Evolutionary conservation across 2,113 vertebrate genomes (phyloP), one percentile per base, ranked within the genome.

Genomic region (Ictidomys tridecemlineatus): DNA sequence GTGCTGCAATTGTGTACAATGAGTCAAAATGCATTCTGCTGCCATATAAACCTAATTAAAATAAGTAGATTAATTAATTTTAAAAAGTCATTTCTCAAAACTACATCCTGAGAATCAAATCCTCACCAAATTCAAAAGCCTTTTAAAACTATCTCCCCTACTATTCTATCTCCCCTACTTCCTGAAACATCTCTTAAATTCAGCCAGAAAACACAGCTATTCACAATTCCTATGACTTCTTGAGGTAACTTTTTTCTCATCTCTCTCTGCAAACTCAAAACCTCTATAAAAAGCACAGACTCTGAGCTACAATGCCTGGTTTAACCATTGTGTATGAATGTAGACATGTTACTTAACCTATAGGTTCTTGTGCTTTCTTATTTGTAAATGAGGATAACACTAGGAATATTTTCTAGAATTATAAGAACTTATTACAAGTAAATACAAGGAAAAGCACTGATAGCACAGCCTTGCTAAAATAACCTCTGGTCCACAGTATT

Each of bases 81-180:
- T 45, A 51, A 73, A 69, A 97, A 93, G 65, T 84, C 9, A 94
- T n/a, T 92, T 96, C 85, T 94, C 30, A 94, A 94, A 88, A 69
- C 32, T 53, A 34, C 83, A 74, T 45, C 67, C 84, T 90, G 12
- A 9, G 37, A 95, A 74, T 84, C 65, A 84, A 87, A 82, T 70
- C 70, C 56, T 90, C 18, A 88, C 11, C 51, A 95, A 88, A 92
- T 88, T 85, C 45, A 34, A 87, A 89, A 37, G 48, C 34, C 4
- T 61, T 90, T 73, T 39, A 16, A 56, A 92, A 88, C 53, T 94
- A 45, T 45, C 45, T 45, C 45, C 45, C 45, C 7, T 45, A 45
- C 45, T 45, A 85, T 53, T 45, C 24, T 32, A 24, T 13, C 30
- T 77, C 51, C 30, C 28, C 9, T 1, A 87, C 16, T 85, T 94